phyloP scores from a whole-genome alignment of 2,113 vertebrate genomes.

The Hippolais icterina region DNA sequence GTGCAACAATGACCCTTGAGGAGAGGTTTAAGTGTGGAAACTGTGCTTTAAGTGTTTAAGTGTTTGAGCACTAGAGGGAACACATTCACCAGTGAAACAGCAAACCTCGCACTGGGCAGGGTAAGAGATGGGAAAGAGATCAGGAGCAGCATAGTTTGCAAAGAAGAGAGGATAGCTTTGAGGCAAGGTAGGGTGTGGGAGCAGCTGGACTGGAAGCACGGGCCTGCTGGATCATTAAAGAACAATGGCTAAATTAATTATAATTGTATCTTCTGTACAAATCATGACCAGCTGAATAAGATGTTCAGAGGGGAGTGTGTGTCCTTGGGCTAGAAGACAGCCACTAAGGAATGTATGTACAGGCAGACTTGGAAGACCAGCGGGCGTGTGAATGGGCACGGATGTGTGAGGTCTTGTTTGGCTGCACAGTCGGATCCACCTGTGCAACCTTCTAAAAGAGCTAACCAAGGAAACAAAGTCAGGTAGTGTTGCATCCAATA shows the following conservation, averaged over 20 bases:
- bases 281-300: neutral
- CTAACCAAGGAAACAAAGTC: neutral
- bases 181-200: neutral
- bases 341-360: neutral
- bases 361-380: neutral
- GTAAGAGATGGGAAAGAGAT: neutral
- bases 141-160: neutral
- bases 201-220: neutral
- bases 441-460: neutral
- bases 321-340: neutral
- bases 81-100: neutral
- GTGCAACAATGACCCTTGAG: neutral
- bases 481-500: neutral
- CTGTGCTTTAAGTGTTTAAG: no score
- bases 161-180: neutral
- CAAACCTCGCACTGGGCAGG: neutral
- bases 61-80: neutral
- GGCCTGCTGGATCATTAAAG: neutral
- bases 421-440: fast-evolving
- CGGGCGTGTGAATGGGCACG: fast-evolving
- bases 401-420: neutral
- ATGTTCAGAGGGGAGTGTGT: neutral
- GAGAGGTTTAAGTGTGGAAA: neutral
- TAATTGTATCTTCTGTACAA: neutral
- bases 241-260: neutral